Conservation (phyloP, 2,888 invertebrate species). For the Sacculina carcini region DNA sequence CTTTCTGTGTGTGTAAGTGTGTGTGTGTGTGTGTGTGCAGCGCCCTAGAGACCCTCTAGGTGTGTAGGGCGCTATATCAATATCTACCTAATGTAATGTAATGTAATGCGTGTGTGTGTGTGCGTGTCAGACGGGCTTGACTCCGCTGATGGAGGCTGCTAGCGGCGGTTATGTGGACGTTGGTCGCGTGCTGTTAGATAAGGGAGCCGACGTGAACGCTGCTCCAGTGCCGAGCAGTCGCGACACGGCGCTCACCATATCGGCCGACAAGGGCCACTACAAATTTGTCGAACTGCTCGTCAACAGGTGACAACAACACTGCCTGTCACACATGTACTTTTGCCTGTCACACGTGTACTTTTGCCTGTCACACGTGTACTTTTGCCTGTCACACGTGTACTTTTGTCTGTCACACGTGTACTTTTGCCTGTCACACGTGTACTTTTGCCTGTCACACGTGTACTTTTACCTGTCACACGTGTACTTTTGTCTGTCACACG, state of each 20-base stretch:
- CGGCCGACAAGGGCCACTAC: constrained; percentile 97
- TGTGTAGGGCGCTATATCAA: no score
- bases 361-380: neutral
- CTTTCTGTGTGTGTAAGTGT: no score
- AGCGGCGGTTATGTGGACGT: constrained; percentile 98
- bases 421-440: no score
- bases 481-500: no score
- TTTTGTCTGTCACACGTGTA: neutral
- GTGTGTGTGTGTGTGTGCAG: no score
- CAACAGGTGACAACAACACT: constrained; percentile 13
- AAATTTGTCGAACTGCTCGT: constrained; percentile 28
- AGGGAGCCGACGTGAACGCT: constrained; percentile 95
- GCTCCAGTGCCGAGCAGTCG: constrained; percentile 91
- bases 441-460: no score
- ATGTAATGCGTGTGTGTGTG: no score
- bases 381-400: neutral
- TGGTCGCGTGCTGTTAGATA: constrained; percentile 75
- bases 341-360: neutral
- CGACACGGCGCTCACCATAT: constrained; percentile 94
- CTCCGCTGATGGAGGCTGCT: constrained; percentile 97
- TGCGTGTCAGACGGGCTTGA: constrained; percentile 84
- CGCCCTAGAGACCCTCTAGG: no score
- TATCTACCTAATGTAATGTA: no score
- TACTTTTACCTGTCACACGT: no score
- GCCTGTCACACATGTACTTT: neutral